A percentile compares a stretch with the other conserved stretches of the same genome.
Conservation (phyloP, 2,113 vertebrate species). For the Hemicordylus capensis region DNA sequence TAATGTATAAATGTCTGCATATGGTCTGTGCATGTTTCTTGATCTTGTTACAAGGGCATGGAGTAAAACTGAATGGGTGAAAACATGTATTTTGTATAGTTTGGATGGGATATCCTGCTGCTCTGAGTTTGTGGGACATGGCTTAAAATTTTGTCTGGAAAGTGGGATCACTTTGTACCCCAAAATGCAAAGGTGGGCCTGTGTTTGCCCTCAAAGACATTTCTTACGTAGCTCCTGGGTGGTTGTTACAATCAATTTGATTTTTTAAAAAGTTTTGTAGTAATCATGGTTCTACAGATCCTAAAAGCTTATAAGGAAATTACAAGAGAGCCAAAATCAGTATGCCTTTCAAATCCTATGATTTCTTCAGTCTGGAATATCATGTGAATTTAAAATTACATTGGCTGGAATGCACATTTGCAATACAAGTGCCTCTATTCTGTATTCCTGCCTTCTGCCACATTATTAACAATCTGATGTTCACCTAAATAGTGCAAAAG, state of each 20-base stretch:
- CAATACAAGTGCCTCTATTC: not conserved
- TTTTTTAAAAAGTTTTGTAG: not conserved
- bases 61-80: not conserved
- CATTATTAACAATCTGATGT: not conserved
- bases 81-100: not conserved
- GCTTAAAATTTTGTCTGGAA: not conserved
- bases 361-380: not conserved
- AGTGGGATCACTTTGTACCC: not conserved
- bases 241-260: not conserved
- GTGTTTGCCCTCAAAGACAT: not conserved
- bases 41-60: not conserved
- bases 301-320: not conserved
- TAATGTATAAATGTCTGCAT: constrained; percentile 44
- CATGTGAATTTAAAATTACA: too few relatives aligned
- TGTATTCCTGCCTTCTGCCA: not conserved
- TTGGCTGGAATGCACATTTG: not conserved
- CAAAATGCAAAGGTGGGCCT: not conserved
- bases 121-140: not conserved
- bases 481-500: not conserved
- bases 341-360: not conserved
- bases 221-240: not conserved
- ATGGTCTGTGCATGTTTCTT: constrained; percentile 48
- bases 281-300: not conserved
- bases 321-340: not conserved
- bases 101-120: not conserved